A percentile compares a stretch with the other conserved stretches of the same genome.
Evolutionary conservation across 2,888 invertebrate species (phyloP).

Genomic region (Xylophagus ater): DNA sequence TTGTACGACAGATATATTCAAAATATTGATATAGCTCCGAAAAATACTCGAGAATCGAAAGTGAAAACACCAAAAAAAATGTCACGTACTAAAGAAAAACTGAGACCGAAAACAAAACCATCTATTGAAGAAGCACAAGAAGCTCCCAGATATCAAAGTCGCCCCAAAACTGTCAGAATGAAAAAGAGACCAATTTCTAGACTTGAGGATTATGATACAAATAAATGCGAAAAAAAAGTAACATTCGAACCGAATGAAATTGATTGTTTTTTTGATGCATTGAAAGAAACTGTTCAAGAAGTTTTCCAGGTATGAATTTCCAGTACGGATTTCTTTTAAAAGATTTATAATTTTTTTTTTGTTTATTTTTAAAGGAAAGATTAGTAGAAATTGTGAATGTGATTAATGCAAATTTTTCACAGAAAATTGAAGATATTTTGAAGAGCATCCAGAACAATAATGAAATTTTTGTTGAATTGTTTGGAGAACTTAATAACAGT

Average conservation of each 20-base stretch:
- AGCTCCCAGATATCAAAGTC: too few species aligned
- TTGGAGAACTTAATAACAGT: slow-evolving; percentile 11
- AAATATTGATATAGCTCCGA: slow-evolving; percentile 1
- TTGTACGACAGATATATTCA: slow-evolving; percentile 6
- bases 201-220: slow-evolving; percentile 1
- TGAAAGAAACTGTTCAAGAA: slow-evolving; percentile 29
- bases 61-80: too few species aligned
- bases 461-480: neutral
- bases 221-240: slow-evolving; percentile 2
- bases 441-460: slow-evolving; percentile 7
- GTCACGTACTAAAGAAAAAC: too few species aligned
- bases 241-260: slow-evolving; percentile 23
- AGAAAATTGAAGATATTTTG: slow-evolving; percentile 8
- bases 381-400: slow-evolving; percentile 1
- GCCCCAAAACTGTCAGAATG: slow-evolving; percentile 2
- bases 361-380: neutral
- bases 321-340: neutral
- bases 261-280: slow-evolving; percentile 27
- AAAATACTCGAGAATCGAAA: too few species aligned
- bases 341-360: neutral
- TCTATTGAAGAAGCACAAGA: too few species aligned
- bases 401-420: slow-evolving; percentile 1
- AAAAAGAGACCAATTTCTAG: slow-evolving; percentile 3
- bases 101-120: too few species aligned
- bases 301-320: slow-evolving; percentile 24